phyloP scores from a whole-genome alignment of 1,140 invertebrate species.

The Dendroctonus valens region DNA sequence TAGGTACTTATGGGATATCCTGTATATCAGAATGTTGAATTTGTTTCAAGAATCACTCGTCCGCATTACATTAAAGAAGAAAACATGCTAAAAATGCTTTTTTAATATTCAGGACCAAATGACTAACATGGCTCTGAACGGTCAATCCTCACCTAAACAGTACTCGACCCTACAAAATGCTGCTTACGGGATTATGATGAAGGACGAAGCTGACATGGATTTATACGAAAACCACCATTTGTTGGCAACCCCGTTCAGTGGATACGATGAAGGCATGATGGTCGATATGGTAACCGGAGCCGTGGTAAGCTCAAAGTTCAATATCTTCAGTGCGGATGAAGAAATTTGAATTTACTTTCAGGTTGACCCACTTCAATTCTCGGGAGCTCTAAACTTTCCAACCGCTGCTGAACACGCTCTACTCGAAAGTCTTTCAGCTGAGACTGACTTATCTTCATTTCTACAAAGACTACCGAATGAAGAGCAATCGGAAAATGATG shows the following conservation, averaged over 20 bases:
- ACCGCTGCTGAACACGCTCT: conserved; percentile 72
- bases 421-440: conserved; percentile 68
- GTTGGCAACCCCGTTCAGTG: conserved; percentile 61
- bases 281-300: conserved; percentile 72
- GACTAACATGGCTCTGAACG: conserved; percentile 54
- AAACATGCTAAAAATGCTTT: too few species aligned
- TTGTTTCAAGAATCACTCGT: too few species aligned
- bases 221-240: conserved; percentile 65
- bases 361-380: conserved; percentile 75
- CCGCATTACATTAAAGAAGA: too few species aligned
- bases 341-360: conserved; percentile 4
- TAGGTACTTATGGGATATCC: too few species aligned
- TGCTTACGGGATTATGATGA: conserved; percentile 70
- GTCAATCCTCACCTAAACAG: conserved; percentile 57
- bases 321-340: not conserved
- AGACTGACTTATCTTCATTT: conserved; percentile 71
- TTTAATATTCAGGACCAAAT: too few species aligned
- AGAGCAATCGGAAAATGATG: conserved; percentile 56
- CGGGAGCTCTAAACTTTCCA: conserved; percentile 75
- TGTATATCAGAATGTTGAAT: too few species aligned
- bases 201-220: conserved; percentile 74
- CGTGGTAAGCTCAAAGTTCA: conserved; percentile 51
- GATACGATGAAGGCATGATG: conserved; percentile 76
- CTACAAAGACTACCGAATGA: conserved; percentile 64
- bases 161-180: conserved; percentile 80